These are phyloP conservation scores for Mormoops blainvillei DNA, from an alignment of 2,113 vertebrate species.

Conservation along the genomic window DNA sequence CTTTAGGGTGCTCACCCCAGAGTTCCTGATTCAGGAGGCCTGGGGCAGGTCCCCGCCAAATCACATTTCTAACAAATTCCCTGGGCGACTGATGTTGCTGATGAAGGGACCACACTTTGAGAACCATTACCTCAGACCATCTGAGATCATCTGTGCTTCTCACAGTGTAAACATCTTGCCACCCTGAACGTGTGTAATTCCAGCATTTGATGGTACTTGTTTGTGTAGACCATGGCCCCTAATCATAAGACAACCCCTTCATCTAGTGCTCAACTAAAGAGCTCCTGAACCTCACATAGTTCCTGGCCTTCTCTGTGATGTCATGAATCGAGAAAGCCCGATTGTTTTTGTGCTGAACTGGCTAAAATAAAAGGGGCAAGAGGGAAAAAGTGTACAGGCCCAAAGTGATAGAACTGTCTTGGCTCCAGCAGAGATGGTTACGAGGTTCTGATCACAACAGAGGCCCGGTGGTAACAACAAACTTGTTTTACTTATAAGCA, in stretches of 20 bases:
- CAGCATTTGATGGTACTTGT: neutral
- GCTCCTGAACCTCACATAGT: neutral
- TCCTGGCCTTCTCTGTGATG: neutral
- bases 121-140: neutral
- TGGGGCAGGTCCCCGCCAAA: neutral
- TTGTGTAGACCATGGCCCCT: neutral
- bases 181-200: neutral
- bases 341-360: neutral
- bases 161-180: neutral
- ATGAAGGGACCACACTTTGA: neutral
- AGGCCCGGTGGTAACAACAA: neutral
- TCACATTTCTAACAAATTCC: neutral
- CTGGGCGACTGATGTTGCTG: neutral
- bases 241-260: conserved; percentile 27
- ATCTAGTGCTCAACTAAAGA: conserved; percentile 6
- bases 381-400: neutral
- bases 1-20: neutral
- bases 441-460: neutral
- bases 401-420: neutral
- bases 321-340: neutral
- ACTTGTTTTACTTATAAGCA: neutral
- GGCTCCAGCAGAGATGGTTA: neutral
- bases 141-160: neutral
- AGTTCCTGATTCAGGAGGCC: neutral
- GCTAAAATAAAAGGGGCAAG: neutral